A percentile compares a stretch with the other conserved stretches of the same genome.
Conservation (phyloP, 2,888 invertebrate genomes). For the Cynaeus angustus region DNA sequence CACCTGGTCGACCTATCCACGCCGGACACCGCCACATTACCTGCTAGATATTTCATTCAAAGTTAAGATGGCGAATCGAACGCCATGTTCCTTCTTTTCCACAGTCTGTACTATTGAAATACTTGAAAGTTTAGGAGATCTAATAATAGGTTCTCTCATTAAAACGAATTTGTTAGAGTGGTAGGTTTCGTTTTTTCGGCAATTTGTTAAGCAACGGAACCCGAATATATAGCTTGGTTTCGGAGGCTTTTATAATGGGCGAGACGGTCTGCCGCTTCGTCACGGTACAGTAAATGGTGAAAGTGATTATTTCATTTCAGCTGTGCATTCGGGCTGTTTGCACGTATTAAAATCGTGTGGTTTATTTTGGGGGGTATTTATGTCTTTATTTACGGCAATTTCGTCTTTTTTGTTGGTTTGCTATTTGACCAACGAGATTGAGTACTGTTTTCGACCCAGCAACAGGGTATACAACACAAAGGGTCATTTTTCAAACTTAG, state of each 20-base stretch:
- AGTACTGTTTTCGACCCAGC: not conserved
- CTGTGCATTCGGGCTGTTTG: conserved; percentile 57
- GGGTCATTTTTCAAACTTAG: too few relatives aligned
- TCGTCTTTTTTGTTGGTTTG: conserved; percentile 17
- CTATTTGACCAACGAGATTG: conserved; percentile 12
- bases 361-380: conserved; percentile 57
- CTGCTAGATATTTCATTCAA: conserved; percentile 1
- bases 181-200: conserved; percentile 57
- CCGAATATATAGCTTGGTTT: conserved; percentile 43
- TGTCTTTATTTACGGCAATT: conserved; percentile 49
- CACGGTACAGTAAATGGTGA: conserved; percentile 60
- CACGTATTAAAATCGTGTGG: conserved; percentile 58
- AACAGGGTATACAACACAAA: too few relatives aligned
- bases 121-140: conserved; percentile 32
- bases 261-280: conserved; percentile 60
- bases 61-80: conserved; percentile 13
- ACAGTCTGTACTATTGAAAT: not conserved
- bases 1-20: conserved; percentile 41
- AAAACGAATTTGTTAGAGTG: conserved; percentile 55
- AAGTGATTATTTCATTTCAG: conserved; percentile 61
- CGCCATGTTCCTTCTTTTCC: conserved; percentile 9
- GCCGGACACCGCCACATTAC: conserved; percentile 14
- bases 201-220: conserved; percentile 60
- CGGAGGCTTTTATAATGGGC: conserved; percentile 48
- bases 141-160: conserved; percentile 54